Base-by-base conservation (phyloP, 2,797 vertebrate genomes). In the Galaxias olidus region DNA sequence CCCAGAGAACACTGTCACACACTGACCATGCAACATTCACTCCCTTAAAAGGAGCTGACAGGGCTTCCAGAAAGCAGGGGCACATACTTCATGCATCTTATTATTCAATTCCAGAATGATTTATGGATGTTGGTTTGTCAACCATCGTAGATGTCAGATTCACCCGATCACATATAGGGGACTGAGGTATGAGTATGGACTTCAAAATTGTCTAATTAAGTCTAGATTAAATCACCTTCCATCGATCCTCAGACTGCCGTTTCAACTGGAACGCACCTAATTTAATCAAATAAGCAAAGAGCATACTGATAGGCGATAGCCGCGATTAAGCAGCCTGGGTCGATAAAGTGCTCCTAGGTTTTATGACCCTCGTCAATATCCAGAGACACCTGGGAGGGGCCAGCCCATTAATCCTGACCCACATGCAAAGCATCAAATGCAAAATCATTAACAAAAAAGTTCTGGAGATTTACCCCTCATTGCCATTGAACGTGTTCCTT, bases 401-500 rank as follows among this genome's bases (percentile, higher is more conserved):
- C 15, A 14, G 57, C 65, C 53, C 42, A 52, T 46, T 7, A 12
- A n/a, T 13, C n/a, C 55, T 46, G 4, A 12, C 15, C 19, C 14
- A 6, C 41, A 44, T 12, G 49, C 40, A 19, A 20, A 58, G 19
- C 68, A 70, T 51, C 63, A 65, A 61, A 71, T 44, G 63, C 59
- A 64, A 61, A 79, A 83, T 71, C 71, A 50, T 75, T 74, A 18
- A 30, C 4, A 30, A 42, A 61, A 61, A 41, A 48, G 63, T 30
- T 58, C 49, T 72, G 69, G 52, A 68, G 62, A 69, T 67, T 44
- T 54, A 61, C 57, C 42, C 62, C 65, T 70, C 71, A 84, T 60
- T 88, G 84, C 84, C 83, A 88, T 88, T 90, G 87, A 63, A 77
- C 78, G 79, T 71, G 66, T 75, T 74, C 72, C 72, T 79, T 86